Base-by-base conservation (phyloP, 2,888 invertebrate species). In the Hypsopygia costalis region DNA sequence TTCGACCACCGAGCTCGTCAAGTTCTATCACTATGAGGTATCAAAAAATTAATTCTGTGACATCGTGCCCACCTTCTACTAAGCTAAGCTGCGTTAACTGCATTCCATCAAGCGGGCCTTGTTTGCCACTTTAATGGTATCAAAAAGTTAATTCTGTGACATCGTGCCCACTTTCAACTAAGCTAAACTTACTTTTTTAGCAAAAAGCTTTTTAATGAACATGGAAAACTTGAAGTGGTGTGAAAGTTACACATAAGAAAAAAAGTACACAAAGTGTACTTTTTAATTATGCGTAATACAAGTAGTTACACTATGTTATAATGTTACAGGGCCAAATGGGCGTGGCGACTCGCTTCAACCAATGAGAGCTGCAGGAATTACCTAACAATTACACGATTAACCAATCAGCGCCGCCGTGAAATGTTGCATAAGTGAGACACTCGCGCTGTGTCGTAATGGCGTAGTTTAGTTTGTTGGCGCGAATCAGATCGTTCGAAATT, bases 271-370 rank as follows among this genome's bases (percentile, higher is more conserved):
- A 5, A 25, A 25, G 6, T 25, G 25, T 25, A 25, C 2, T 16
- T 25, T 25, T 25, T 7, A 25, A 8, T 25, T 25, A 25, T 2
- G n/a, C 6, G n/a, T 25, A 25, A 2, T 2, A 25, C 25, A 58
- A 61, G 67, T 60, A 62, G 73, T 80, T 81, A 79, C 73, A 65
- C 47, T 51, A 59, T 76, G 73, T 62, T 70, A 73, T 73, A 46
- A 41, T 47, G 46, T 58, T 60, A 61, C 75, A 72, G 70, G 79
- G 75, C 69, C 64, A 55, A 54, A 48, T 43, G 58, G 85, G 83
- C 79, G 81, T 66, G 69, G 69, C 62, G 40, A 41, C 55, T 35
- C 36, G 3, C 36, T 31, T 36, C 55, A 44, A 44, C 85, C 85
- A 83, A 83, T 83, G 63, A 58, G 52, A 42, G 45, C 30, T 56